Evolutionary conservation across 2,888 invertebrate species (phyloP).

Genomic region (Apamea anceps): DNA sequence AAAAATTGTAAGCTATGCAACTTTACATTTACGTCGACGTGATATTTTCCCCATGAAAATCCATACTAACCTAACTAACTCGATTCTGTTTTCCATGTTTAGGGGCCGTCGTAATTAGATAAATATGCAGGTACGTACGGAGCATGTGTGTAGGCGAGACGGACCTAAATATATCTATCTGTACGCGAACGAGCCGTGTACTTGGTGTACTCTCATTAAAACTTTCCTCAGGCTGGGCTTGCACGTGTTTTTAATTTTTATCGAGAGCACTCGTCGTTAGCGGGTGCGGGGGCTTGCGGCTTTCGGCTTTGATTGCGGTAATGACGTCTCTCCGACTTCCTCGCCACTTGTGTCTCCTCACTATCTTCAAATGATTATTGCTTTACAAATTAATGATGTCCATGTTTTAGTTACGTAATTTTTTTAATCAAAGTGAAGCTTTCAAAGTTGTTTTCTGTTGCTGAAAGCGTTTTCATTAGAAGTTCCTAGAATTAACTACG

Average conservation of each 20-base stretch:
- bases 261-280: slow-evolving; percentile 90
- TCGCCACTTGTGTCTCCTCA: slow-evolving; percentile 81
- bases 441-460: slow-evolving; percentile 30
- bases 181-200: slow-evolving; percentile 81
- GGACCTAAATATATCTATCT: slow-evolving; percentile 68
- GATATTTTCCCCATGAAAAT: slow-evolving; percentile 4
- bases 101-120: slow-evolving; percentile 51
- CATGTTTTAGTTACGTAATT: slow-evolving; percentile 77
- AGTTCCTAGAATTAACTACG: slow-evolving; percentile 5
- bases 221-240: slow-evolving; percentile 89
- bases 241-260: slow-evolving; percentile 91
- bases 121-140: slow-evolving; percentile 46
- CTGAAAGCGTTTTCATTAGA: slow-evolving; percentile 30
- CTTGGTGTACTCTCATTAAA: slow-evolving; percentile 89
- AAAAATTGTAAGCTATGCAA: not conserved
- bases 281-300: slow-evolving; percentile 75
- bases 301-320: slow-evolving; percentile 89
- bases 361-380: slow-evolving; percentile 87
- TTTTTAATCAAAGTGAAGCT: slow-evolving; percentile 46
- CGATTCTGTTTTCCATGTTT: slow-evolving; percentile 37
- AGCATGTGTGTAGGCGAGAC: slow-evolving; percentile 38
- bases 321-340: slow-evolving; percentile 85
- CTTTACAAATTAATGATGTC: slow-evolving; percentile 83
- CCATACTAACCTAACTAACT: not conserved
- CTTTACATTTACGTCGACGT: not conserved